Evolutionary conservation across 2,888 invertebrate species (phyloP).

Genomic region (Hetaerina titia): DNA sequence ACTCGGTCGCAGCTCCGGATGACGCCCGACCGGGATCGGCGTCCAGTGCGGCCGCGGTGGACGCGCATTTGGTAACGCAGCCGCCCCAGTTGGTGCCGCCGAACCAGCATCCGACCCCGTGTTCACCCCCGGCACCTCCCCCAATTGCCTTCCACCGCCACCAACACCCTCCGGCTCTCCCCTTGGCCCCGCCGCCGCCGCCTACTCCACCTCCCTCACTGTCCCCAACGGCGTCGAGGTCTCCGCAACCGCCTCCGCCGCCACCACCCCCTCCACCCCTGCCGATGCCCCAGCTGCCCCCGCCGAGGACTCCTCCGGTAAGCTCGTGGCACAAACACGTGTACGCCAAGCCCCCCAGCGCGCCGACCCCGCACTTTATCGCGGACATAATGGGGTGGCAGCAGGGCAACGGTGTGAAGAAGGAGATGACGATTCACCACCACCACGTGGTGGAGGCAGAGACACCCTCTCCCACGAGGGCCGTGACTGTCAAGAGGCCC

Average conservation of each 20-base stretch:
- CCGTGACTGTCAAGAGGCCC: slow-evolving; percentile 68
- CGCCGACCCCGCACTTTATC: slow-evolving; percentile 92
- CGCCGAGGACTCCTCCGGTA: slow-evolving; percentile 61
- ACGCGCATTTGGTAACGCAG: not conserved
- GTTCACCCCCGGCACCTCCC: slow-evolving; percentile 37
- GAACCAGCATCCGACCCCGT: not conserved
- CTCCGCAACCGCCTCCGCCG: slow-evolving; percentile 11
- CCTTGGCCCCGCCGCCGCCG: slow-evolving; percentile 6
- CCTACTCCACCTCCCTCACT: slow-evolving; percentile 6
- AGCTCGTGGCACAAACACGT: slow-evolving; percentile 93
- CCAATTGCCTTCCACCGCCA: slow-evolving; percentile 18
- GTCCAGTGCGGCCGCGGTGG: slow-evolving; percentile 26
- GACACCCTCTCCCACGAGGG: not conserved
- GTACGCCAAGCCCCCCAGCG: slow-evolving; percentile 89
- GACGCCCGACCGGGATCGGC: slow-evolving; percentile 57
- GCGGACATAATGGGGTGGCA: slow-evolving; percentile 90
- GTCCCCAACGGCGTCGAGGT: slow-evolving; percentile 3
- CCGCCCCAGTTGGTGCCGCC: slow-evolving; percentile 1
- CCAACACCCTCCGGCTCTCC: not conserved
- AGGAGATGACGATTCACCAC: slow-evolving; percentile 61
- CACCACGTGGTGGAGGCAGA: slow-evolving; percentile 15
- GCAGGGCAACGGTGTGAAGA: slow-evolving; percentile 69
- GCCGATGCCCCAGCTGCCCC: slow-evolving; percentile 66
- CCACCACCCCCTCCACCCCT: slow-evolving; percentile 56
- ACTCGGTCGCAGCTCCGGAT: slow-evolving; percentile 48